phyloP scores from a whole-genome alignment of 2,113 vertebrate genomes.

The Boulengeromyrus knoepffleri region DNA sequence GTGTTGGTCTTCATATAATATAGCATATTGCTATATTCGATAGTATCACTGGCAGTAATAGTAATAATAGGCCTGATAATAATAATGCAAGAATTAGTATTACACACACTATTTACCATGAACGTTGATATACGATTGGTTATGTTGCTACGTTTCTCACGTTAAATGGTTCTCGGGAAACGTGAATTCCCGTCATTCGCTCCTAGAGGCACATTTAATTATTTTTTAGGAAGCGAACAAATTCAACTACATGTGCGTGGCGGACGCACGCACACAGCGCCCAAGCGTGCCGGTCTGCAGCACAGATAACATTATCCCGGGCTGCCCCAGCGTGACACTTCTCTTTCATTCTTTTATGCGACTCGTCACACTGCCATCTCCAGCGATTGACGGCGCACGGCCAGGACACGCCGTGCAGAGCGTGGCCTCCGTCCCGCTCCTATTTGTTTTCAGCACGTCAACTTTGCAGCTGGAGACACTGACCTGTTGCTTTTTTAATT shows the following conservation, averaged over 20 bases:
- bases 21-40: not conserved
- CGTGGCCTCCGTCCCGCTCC: not conserved
- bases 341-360: constrained; percentile 25
- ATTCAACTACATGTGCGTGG: not conserved
- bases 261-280: not conserved
- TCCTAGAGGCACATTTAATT: not conserved
- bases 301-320: constrained; percentile 19
- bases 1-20: not conserved
- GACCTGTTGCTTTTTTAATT: constrained; percentile 23
- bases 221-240: not conserved
- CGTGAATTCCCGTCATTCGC: not conserved
- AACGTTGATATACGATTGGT: not conserved
- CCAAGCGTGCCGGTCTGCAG: not conserved
- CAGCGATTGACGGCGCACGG: constrained; percentile 7
- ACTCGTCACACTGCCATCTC: constrained; percentile 30
- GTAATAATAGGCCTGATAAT: not conserved
- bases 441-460: constrained; percentile 17
- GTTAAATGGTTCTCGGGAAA: not conserved
- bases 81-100: not conserved
- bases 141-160: not conserved
- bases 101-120: not conserved
- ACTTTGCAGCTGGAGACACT: constrained; percentile 19
- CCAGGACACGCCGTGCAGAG: constrained; percentile 16
- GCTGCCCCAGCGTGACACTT: constrained; percentile 15
- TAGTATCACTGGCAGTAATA: not conserved